A percentile compares a stretch with the other conserved stretches of the same genome.
These are phyloP conservation scores for Zaprionus ornatus DNA, from an alignment of 1,140 invertebrate genomes.

Conservation along the genomic window DNA sequence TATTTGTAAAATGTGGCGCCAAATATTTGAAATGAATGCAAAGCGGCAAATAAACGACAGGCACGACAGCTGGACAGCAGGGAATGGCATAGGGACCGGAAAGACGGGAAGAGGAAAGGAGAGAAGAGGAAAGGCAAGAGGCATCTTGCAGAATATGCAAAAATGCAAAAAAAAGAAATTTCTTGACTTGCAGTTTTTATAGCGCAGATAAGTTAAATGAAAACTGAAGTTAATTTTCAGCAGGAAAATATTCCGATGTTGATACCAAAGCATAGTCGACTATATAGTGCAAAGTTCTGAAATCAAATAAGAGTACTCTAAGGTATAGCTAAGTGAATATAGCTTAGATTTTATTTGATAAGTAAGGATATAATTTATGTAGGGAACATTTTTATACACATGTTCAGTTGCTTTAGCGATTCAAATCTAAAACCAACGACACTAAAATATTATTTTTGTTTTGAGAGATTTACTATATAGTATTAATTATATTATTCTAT, in stretches of 20 bases:
- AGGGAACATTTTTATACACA: too few relatives aligned
- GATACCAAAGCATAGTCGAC: background rate
- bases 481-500: too few relatives aligned
- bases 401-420: too few relatives aligned
- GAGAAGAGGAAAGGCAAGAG: too few relatives aligned
- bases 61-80: slow-evolving; percentile 34
- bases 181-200: slow-evolving; percentile 21
- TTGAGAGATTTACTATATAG: too few relatives aligned
- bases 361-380: too few relatives aligned
- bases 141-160: slow-evolving; percentile 50
- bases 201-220: slow-evolving; percentile 1
- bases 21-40: slow-evolving; percentile 79
- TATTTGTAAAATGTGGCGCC: slow-evolving; percentile 74
- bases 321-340: too few relatives aligned
- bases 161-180: slow-evolving; percentile 31
- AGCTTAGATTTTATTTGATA: too few relatives aligned
- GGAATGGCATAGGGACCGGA: too few relatives aligned
- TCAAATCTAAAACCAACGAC: too few relatives aligned
- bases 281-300: background rate
- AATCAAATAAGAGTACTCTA: background rate
- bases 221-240: slow-evolving; percentile 4
- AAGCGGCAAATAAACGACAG: slow-evolving; percentile 71
- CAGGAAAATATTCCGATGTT: background rate
- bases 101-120: too few relatives aligned
- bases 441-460: too few relatives aligned